Base-by-base conservation (phyloP, 2,797 vertebrate species). In the Sardinella longiceps region DNA sequence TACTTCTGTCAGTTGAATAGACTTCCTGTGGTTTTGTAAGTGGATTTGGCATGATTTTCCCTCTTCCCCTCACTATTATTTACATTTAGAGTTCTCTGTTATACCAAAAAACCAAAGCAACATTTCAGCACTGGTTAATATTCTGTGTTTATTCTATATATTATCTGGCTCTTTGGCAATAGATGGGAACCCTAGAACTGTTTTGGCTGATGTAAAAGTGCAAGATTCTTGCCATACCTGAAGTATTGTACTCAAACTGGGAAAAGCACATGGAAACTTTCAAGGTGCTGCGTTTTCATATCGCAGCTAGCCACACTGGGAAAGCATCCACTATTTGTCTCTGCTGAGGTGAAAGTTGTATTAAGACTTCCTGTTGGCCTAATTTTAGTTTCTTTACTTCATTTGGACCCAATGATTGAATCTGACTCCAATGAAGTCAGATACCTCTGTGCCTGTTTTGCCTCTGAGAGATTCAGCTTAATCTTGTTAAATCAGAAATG, bases 331-430 rank as follows among this genome's bases (percentile, higher is more conserved):
- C 70, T 84, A 84, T 87, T 83, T 83, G 85, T 86, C 83, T 83
- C 84, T 81, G 83, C 85, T 86, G 86, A 88, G 86, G 87, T 88
- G 58, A 81, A 15, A 25, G 74, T 81, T 91, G 89, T 86, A 88
- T 88, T 88, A 87, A 87, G 84, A 81, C 86, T 85, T 88, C 82
- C 80, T 84, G 80, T 87, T 87, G 45, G 87, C 85, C 37, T 45
- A 77, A 81, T 81, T 81, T 83, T 66, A 82, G 80, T 66, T 66
- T 86, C 80, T 37, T 14, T 56, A 39, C 56, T 53, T 18, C 80
- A 74, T 86, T 80, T 86, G 58, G 85, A 87, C 84, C 87, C 86
- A 39, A 81, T 66, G 60, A 37, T 53, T 63, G 85, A 84, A 81
- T 80, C 82, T 84, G 80, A 83, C 85, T 56, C 83, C 80, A 85